Base-by-base conservation (phyloP, 1,140 invertebrate genomes). In the Cylas formicarius region DNA sequence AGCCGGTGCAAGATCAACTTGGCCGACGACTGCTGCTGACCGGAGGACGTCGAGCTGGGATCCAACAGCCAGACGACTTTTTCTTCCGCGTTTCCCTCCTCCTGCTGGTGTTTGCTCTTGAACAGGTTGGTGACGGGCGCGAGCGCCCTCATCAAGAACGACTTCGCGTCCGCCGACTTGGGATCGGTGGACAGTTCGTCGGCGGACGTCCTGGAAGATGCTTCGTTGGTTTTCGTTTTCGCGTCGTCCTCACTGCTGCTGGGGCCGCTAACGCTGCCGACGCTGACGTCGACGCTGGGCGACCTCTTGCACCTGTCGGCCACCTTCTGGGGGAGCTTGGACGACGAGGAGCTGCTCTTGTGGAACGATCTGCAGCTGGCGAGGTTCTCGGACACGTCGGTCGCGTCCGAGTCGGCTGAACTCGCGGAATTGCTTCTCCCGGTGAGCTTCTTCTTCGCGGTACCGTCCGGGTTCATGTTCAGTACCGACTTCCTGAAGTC, bases 401-500 rank as follows among this genome's bases (percentile, higher is more conserved):
- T 62, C 0, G 54, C 57, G 33, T 74, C 72, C 1, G 72, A 74
- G 43, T 74, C 72, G 16, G 68, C 69, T 17, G 73, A 73, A 57
- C 72, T 74, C 10, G 61, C 62, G n/a, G 72, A 73, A 49, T 70
- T 68, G 48, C 69, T 75, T 27, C 60, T 39, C 45, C 68, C 73
- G 39, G 53, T 44, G 23, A 56, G 16, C 50, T 57, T 56, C 29
- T 51, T 59, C 13, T 67, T 66, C 0, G 63, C 56, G 21, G 65
- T 60, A 13, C 66, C 70, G 0, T 72, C 71, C 22, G 63, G 67
- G 41, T 76, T 76, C 72, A 82, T 82, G 59, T 85, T 86, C 6
- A 85, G 61, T 0, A 77, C 75, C 0, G 82, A 84, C 61, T 86
- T 85, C 8, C 82, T 69, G 55, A 84, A 84, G 58, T 85, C 82